These are phyloP conservation scores for Tauraco erythrolophus DNA, from an alignment of 2,113 vertebrate genomes.

Conservation along the genomic window DNA sequence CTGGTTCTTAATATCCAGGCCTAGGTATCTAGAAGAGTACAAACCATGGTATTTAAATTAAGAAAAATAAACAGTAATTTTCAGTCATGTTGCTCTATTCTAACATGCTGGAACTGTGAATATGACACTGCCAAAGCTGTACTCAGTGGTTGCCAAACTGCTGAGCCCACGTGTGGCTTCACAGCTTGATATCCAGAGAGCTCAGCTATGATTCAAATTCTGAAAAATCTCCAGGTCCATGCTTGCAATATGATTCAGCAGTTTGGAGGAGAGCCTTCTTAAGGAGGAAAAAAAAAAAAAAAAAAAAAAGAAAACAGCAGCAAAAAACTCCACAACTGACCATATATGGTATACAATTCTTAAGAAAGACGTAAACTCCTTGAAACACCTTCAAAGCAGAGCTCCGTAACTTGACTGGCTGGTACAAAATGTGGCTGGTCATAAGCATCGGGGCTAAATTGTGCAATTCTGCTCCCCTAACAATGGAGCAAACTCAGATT, in stretches of 20 bases:
- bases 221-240: slow-evolving; percentile 33
- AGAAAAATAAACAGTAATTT: slow-evolving; percentile 3
- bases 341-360: slow-evolving; percentile 19
- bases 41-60: not conserved
- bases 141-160: not conserved
- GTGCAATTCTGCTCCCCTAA: not conserved
- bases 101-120: not conserved
- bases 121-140: slow-evolving; percentile 6
- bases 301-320: not conserved
- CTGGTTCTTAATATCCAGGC: not conserved
- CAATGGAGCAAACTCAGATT: not conserved
- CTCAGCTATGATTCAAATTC: slow-evolving; percentile 30
- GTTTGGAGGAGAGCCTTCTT: slow-evolving; percentile 4
- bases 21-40: not conserved
- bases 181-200: slow-evolving; percentile 37
- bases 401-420: not conserved
- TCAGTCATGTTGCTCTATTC: not conserved
- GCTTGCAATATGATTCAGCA: slow-evolving; percentile 55
- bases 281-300: not conserved
- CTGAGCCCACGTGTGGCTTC: slow-evolving; percentile 34
- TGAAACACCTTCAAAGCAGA: not conserved
- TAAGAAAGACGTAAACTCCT: not conserved
- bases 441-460: not conserved
- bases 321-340: not conserved
- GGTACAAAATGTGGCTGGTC: not conserved